phyloP scores from a whole-genome alignment of 2,888 invertebrate species.

The Chrysina gloriosa region DNA sequence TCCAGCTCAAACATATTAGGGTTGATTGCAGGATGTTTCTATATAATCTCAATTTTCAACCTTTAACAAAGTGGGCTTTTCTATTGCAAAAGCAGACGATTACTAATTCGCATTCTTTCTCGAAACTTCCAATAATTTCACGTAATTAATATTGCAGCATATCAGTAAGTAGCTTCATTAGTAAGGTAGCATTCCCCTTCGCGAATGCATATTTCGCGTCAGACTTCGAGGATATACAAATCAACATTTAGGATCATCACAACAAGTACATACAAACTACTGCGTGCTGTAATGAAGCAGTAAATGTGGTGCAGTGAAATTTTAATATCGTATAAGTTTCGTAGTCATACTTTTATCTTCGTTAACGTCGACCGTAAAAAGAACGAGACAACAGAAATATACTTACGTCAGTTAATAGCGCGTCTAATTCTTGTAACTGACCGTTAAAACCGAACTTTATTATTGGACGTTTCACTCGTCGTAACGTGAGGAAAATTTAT shows the following conservation, averaged over 20 bases:
- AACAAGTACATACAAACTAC: neutral
- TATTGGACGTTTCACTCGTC: constrained; percentile 9
- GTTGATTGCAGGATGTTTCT: no score
- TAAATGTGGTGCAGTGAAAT: constrained; percentile 26
- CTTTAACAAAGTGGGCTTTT: no score
- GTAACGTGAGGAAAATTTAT: constrained; percentile 22
- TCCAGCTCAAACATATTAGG: no score
- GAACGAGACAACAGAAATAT: constrained; percentile 7
- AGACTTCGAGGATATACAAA: neutral
- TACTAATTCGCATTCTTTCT: neutral
- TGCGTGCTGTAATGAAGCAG: constrained; percentile 20
- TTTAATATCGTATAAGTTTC: constrained; percentile 29
- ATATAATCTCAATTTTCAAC: no score
- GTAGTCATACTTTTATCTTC: constrained; percentile 18
- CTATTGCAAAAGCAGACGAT: no score
- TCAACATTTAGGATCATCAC: neutral
- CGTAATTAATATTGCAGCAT: constrained; percentile 4
- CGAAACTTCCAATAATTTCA: neutral
- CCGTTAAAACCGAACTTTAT: constrained; percentile 36
- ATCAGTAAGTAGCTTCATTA: constrained; percentile 3
- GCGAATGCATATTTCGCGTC: neutral
- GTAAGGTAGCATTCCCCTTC: neutral
- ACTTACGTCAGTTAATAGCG: constrained; percentile 12
- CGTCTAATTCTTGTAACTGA: constrained; percentile 15
- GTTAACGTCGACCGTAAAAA: neutral